phyloP scores from a whole-genome alignment of 2,113 vertebrate species.

The Motacilla tschutschensis region DNA sequence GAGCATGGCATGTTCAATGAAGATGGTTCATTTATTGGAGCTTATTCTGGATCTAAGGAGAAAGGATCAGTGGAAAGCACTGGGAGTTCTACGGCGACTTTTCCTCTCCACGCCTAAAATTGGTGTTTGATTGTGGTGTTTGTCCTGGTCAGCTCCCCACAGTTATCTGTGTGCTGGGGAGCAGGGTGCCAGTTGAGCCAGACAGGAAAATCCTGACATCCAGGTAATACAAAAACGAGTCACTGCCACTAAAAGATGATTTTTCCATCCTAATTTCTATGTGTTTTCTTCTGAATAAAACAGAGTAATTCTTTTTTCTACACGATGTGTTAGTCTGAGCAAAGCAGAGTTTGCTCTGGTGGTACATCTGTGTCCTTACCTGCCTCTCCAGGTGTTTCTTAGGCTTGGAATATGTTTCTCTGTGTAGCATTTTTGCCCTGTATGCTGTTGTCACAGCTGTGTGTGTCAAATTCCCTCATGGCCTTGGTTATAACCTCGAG shows the following conservation, averaged over 20 bases:
- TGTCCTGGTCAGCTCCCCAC: conserved; percentile 29
- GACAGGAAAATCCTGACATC: background rate
- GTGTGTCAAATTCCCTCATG: background rate
- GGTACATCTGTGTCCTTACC: background rate
- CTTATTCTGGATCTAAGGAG: conserved; percentile 88
- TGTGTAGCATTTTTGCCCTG: background rate
- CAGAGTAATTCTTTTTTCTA: background rate
- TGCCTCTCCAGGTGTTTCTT: background rate
- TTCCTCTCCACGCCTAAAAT: conserved; percentile 73
- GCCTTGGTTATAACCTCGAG: background rate
- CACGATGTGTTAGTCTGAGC: background rate
- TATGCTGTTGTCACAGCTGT: background rate
- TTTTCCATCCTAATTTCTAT: background rate
- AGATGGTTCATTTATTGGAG: conserved; percentile 96
- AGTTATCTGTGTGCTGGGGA: background rate
- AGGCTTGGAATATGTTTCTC: conserved; percentile 47
- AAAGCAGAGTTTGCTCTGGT: background rate
- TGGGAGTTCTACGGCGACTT: conserved; percentile 74
- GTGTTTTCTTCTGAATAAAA: conserved; percentile 30
- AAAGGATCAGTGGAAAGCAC: conserved; percentile 87
- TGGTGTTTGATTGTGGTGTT: conserved; percentile 18
- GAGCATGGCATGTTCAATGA: conserved; percentile 93
- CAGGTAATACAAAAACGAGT: conserved; percentile 25
- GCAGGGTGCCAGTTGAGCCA: background rate
- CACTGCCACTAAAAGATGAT: conserved; percentile 57